A percentile compares a stretch with the other conserved stretches of the same genome.
Evolutionary conservation across 2,113 vertebrate genomes (phyloP).

Genomic region (Notarius lentiginosus): DNA sequence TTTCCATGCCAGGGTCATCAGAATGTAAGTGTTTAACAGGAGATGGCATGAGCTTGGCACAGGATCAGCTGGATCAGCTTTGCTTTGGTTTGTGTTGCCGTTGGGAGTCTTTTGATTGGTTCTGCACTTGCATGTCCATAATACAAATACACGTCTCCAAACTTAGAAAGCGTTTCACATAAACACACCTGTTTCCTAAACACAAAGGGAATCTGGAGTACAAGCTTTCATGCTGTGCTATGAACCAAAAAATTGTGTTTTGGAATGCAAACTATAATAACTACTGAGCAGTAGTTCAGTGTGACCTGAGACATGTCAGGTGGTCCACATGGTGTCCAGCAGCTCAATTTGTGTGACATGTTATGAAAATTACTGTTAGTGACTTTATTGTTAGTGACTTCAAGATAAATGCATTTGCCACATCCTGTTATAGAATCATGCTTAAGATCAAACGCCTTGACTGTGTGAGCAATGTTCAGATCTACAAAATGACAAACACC

Average conservation of each 20-base stretch:
- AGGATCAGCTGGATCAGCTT: slow-evolving; percentile 28
- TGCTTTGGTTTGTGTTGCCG: slow-evolving; percentile 9
- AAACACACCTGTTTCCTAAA: slow-evolving; percentile 1
- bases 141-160: background rate
- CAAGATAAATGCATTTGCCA: too few species aligned
- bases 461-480: too few species aligned
- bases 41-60: slow-evolving; percentile 65
- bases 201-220: background rate
- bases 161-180: background rate
- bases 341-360: background rate
- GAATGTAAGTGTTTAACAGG: slow-evolving; percentile 58
- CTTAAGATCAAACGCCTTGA: too few species aligned
- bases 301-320: too few species aligned
- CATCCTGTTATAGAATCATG: too few species aligned
- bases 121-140: background rate
- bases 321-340: background rate
- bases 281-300: background rate
- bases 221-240: background rate
- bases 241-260: background rate
- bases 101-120: slow-evolving; percentile 4
- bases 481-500: too few species aligned
- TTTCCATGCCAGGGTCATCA: slow-evolving; percentile 65
- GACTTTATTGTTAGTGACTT: background rate
- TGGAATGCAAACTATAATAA: background rate
- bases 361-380: background rate